Evolutionary conservation across 2,888 invertebrate genomes (phyloP).

Genomic region (Ethmia dodecea): DNA sequence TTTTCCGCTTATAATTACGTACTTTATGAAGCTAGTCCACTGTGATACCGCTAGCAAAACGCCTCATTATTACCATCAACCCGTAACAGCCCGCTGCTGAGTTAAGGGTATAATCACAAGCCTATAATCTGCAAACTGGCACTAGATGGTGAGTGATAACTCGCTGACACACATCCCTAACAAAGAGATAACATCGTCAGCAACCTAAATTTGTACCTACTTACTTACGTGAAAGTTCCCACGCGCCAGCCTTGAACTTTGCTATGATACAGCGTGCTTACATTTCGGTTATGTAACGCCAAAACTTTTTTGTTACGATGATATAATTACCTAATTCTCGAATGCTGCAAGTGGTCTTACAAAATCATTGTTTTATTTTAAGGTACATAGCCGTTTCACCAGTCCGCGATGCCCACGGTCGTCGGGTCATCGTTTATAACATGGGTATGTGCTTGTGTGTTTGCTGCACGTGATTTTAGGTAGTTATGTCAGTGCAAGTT

Average conservation of each 20-base stretch:
- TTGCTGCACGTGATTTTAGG: no score
- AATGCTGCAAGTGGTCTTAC: conserved; percentile 22
- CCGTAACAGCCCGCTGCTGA: no score
- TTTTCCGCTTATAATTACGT: no score
- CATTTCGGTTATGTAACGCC: not conserved
- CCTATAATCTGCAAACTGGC: no score
- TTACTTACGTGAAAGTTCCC: conserved; percentile 8
- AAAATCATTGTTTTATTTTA: conserved; percentile 38
- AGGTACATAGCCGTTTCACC: conserved; percentile 88
- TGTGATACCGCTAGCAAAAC: no score
- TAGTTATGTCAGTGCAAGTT: not conserved
- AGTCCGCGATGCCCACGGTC: conserved; percentile 82
- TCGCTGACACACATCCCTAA: no score
- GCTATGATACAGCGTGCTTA: not conserved
- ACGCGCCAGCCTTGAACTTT: conserved; percentile 7
- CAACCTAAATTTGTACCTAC: no score
- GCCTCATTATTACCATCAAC: no score
- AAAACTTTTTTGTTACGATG: conserved; percentile 10
- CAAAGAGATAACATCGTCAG: no score
- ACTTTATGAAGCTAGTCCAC: no score
- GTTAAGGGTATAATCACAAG: no score
- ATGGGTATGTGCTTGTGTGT: conserved; percentile 80
- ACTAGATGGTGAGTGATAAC: no score
- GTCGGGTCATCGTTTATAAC: conserved; percentile 83
- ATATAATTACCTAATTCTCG: conserved; percentile 11